These are phyloP conservation scores for Phoxinus phoxinus DNA, from an alignment of 2,113 vertebrate genomes.

Conservation along the genomic window DNA sequence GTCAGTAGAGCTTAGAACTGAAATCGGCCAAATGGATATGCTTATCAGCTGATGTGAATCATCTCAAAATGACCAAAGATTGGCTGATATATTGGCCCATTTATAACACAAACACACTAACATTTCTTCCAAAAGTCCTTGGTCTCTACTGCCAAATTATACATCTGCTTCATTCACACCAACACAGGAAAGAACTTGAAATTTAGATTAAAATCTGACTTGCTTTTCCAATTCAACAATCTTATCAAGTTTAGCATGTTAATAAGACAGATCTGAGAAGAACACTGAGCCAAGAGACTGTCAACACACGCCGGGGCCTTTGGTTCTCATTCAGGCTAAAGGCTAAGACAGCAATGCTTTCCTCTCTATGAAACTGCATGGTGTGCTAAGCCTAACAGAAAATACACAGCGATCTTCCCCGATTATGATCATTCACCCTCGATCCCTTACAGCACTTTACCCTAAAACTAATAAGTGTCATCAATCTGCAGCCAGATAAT, in stretches of 20 bases:
- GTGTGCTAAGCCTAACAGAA: neutral
- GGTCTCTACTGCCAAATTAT: neutral
- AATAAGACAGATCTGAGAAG: slow-evolving; percentile 8
- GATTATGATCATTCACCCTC: slow-evolving; percentile 27
- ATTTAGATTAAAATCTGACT: neutral
- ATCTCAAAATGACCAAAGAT: neutral
- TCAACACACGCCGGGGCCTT: neutral
- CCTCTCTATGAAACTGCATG: neutral
- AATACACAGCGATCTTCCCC: neutral
- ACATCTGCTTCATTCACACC: slow-evolving; percentile 14
- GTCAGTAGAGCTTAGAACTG: no score
- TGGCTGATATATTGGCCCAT: neutral
- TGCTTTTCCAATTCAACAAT: slow-evolving; percentile 20
- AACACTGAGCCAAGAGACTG: neutral
- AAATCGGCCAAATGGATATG: neutral
- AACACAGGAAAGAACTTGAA: neutral
- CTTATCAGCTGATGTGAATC: neutral
- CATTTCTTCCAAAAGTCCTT: neutral
- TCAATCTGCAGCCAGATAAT: slow-evolving; percentile 41
- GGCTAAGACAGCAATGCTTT: neutral
- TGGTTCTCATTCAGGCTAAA: neutral
- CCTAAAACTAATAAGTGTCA: slow-evolving; percentile 48
- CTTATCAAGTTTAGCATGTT: slow-evolving; percentile 12
- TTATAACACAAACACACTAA: neutral
- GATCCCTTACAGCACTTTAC: slow-evolving; percentile 21